Conservation (phyloP, 2,113 vertebrate genomes). For the Hydrolagus affinis region DNA sequence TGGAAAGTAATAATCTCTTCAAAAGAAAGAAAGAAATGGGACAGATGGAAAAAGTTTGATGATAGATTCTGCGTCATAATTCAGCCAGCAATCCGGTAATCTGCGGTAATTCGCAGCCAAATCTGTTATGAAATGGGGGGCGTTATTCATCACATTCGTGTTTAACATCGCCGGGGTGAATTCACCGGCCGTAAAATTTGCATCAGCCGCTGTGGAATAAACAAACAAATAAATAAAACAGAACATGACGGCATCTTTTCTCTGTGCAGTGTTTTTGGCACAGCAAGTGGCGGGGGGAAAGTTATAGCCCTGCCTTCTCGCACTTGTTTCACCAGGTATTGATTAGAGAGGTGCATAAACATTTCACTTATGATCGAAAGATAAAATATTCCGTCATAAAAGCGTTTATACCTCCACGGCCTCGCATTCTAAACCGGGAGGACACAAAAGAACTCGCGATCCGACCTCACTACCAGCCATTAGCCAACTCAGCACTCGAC, state of each 20-base stretch:
- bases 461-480: not conserved
- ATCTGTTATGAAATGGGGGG: too few species aligned
- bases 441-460: not conserved
- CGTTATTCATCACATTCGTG: not conserved
- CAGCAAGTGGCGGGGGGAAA: not conserved
- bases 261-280: not conserved
- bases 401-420: not conserved
- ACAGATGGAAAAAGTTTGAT: too few species aligned
- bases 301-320: not conserved
- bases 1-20: too few species aligned
- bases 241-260: slow-evolving; percentile 12
- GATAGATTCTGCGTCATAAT: too few species aligned
- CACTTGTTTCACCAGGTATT: not conserved
- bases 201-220: slow-evolving; percentile 7
- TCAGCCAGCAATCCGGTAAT: too few species aligned
- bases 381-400: not conserved
- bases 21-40: too few species aligned
- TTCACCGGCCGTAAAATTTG: slow-evolving; percentile 15
- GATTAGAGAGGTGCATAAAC: slow-evolving; percentile 4
- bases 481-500: not conserved
- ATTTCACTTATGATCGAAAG: slow-evolving; percentile 28
- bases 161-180: not conserved
- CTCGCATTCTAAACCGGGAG: not conserved
- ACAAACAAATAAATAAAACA: not conserved
- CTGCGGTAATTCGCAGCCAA: too few species aligned